Base-by-base conservation (phyloP, 2,113 vertebrate genomes). In the Turnix velox region DNA sequence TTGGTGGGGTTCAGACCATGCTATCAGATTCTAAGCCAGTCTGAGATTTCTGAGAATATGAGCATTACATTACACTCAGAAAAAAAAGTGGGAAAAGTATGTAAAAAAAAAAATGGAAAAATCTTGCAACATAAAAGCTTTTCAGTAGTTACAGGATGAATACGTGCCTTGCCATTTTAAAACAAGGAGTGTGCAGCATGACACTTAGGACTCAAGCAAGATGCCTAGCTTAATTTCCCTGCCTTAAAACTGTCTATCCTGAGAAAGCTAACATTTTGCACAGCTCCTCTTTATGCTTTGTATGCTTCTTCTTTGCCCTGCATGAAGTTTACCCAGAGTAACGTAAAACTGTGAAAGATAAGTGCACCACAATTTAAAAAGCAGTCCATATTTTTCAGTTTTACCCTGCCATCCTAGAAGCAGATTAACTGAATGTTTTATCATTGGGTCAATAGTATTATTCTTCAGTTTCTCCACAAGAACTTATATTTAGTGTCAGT, bases 361-460 rank as follows among this genome's bases (percentile, higher is more conserved):
- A 76, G 12, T 40, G 3, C 23, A 42, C 1, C 3, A 20, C 23
- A 37, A 7, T 37, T 49, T 61, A 46, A 65, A 27, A 75, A 88
- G 33, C 3, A 33, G 4, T 17, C 0, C 2, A 16, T 28, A 61
- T 39, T 15, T 31, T 8, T 2, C 13, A 66, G 9, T 1, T 46
- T 49, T 67, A 58, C 3, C 4, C 4, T 16, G 22, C 8, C 8
- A 54, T 23, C 14, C 24, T 82, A 49, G 78, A 74, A 72, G 8
- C 22, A 83, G 25, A 35, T 51, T 10, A 52, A 48, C 6, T 63
- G 4, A 30, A 24, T 39, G 0, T 22, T 14, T 68, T 55, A 5
- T n/a, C 3, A 57, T 52, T 25, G 20, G 10, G 8, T 52, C 55
- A 55, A 57, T 31, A 48, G 5, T 6, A 24, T 1, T 72, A 3